Conservation (phyloP, 2,888 invertebrate species). For the Mimumesa dahlbomi region DNA sequence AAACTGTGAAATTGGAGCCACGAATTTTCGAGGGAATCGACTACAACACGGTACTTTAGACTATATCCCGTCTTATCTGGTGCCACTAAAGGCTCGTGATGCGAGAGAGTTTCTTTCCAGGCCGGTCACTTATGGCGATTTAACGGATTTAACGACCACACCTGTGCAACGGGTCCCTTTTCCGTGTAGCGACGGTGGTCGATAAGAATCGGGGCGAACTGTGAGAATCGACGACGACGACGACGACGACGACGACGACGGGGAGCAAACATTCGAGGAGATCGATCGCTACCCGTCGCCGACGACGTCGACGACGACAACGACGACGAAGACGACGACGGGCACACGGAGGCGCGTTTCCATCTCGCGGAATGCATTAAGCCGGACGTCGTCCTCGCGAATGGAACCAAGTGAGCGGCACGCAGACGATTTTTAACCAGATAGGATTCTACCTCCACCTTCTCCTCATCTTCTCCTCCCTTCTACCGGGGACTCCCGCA, state of each 20-base stretch:
- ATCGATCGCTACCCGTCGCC: constrained; percentile 57
- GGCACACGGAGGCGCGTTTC: constrained; percentile 54
- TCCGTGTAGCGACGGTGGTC: constrained; percentile 56
- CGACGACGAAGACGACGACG: constrained; percentile 15
- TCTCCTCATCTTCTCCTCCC: constrained; percentile 40
- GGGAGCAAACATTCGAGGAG: constrained; percentile 56
- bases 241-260: constrained; percentile 38
- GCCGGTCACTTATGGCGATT: constrained; percentile 55
- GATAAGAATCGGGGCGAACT: constrained; percentile 61
- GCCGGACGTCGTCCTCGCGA: constrained; percentile 68
- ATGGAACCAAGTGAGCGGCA: constrained; percentile 70
- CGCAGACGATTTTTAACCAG: constrained; percentile 70
- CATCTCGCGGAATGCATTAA: constrained; percentile 68
- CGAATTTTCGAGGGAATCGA: no score
- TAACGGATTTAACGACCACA: constrained; percentile 59
- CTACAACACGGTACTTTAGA: no score
- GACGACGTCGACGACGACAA: constrained; percentile 31
- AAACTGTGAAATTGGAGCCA: no score
- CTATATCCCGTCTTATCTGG: neutral
- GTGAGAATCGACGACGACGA: constrained; percentile 68
- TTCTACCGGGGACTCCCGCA: constrained; percentile 38
- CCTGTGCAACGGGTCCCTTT: constrained; percentile 51
- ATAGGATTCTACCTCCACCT: constrained; percentile 64
- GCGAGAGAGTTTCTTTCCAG: constrained; percentile 34
- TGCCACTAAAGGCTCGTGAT: neutral